Evolutionary conservation across 2,113 vertebrate genomes (phyloP).

Genomic region (Polypterus bichir): DNA sequence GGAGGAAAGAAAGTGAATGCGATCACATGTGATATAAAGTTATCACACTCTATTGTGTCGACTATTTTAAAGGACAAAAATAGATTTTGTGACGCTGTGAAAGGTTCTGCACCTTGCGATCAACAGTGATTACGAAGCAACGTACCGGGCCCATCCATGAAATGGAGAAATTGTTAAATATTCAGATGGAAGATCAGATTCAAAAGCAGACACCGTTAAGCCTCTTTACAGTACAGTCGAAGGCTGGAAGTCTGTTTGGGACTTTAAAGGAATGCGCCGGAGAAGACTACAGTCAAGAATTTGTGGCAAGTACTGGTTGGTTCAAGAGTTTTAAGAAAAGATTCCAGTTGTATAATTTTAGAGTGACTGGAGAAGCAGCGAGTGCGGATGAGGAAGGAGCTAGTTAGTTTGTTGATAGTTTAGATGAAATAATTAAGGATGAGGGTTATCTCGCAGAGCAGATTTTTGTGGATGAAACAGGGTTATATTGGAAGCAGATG

Average conservation of each 20-base stretch:
- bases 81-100: conserved; percentile 5
- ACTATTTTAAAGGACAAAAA: conserved; percentile 13
- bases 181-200: conserved; percentile 7
- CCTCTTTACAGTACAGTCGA: neutral
- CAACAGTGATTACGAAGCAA: conserved; percentile 5
- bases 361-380: neutral
- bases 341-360: neutral
- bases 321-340: conserved; percentile 1
- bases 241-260: conserved; percentile 7
- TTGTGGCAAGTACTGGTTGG: conserved; percentile 6
- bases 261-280: neutral
- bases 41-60: conserved; percentile 7
- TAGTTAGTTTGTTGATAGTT: neutral
- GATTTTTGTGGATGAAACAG: conserved; percentile 14
- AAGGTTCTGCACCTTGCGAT: conserved; percentile 9
- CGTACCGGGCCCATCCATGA: neutral
- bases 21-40: conserved; percentile 4
- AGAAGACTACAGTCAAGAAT: neutral
- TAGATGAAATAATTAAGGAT: conserved; percentile 3
- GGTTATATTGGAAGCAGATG: conserved; percentile 7
- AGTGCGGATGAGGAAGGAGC: conserved; percentile 5
- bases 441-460: conserved; percentile 7
- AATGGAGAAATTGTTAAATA: conserved; percentile 9
- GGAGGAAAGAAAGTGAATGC: neutral
- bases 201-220: conserved; percentile 1